Conservation (phyloP, 2,113 vertebrate genomes). For the Atlantisia rogersi region DNA sequence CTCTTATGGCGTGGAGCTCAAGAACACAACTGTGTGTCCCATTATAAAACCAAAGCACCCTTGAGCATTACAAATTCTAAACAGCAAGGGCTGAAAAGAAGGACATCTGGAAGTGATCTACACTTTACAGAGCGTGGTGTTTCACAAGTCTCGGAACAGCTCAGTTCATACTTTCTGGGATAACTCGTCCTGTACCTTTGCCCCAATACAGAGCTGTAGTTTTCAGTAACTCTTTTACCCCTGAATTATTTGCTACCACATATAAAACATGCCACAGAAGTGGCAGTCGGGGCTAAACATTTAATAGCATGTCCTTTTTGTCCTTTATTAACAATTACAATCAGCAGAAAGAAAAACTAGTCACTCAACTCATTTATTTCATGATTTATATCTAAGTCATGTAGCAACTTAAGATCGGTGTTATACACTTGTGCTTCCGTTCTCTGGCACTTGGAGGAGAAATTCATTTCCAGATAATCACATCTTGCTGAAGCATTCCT, state of each 20-base stretch:
- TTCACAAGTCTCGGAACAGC: conserved; percentile 65
- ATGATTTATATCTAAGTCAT: conserved; percentile 58
- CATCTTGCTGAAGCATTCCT: conserved; percentile 97
- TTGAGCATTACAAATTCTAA: conserved; percentile 54
- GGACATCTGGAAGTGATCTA: conserved; percentile 63
- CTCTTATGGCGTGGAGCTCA: conserved; percentile 12
- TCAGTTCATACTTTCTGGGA: conserved; percentile 61
- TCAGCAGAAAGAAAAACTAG: conserved; percentile 54
- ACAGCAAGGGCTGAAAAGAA: conserved; percentile 47
- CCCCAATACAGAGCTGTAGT: conserved; percentile 51
- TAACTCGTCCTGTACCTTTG: conserved; percentile 68
- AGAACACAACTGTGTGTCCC: conserved; percentile 27
- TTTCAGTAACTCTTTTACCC: conserved; percentile 65
- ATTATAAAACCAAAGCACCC: conserved; percentile 26
- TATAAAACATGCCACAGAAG: conserved; percentile 54
- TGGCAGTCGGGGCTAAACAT: conserved; percentile 49
- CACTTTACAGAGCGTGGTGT: conserved; percentile 38
- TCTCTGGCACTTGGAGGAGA: conserved; percentile 75
- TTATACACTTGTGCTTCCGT: conserved; percentile 77
- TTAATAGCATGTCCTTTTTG: conserved; percentile 64
- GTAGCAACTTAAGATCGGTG: conserved; percentile 64
- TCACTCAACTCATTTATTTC: conserved; percentile 61
- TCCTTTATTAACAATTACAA: conserved; percentile 71
- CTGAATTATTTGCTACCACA: conserved; percentile 63
- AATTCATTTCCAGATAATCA: conserved; percentile 73